A percentile compares a stretch with the other conserved stretches of the same genome.
These are phyloP conservation scores for Atta cephalotes DNA, from an alignment of 1,140 invertebrate species.

Conservation along the genomic window DNA sequence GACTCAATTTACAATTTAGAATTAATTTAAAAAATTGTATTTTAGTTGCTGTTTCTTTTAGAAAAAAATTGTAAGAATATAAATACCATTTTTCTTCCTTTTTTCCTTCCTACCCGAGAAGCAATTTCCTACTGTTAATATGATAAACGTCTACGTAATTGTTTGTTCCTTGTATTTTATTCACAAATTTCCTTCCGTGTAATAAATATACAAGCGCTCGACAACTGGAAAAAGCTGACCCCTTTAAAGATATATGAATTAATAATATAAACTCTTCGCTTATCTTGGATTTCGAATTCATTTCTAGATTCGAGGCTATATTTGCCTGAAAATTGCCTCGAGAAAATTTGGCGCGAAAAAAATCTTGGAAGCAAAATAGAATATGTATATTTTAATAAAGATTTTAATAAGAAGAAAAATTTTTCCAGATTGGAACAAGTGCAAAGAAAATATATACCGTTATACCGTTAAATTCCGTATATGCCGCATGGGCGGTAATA, in stretches of 20 bases:
- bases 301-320: conserved; percentile 1
- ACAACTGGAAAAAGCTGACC: conserved; percentile 42
- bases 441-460: conserved; percentile 7
- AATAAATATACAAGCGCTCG: conserved; percentile 49
- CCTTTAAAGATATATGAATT: conserved; percentile 41
- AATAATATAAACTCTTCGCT: conserved; percentile 37
- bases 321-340: conserved; percentile 4
- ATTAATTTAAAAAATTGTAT: not conserved
- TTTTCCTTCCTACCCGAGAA: not conserved
- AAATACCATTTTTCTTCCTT: not conserved
- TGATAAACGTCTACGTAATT: conserved; percentile 45
- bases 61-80: not conserved
- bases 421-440: conserved; percentile 4
- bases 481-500: conserved; percentile 16
- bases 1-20: not conserved
- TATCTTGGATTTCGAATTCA: conserved; percentile 3
- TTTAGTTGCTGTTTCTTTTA: not conserved
- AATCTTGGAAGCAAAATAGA: not conserved
- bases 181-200: conserved; percentile 17
- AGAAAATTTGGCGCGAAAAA: not conserved
- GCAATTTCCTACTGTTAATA: not conserved
- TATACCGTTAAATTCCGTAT: conserved; percentile 22
- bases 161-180: conserved; percentile 28
- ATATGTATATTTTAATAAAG: conserved; percentile 34
- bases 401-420: not conserved